These are phyloP conservation scores for Parapristionchus giblindavisi DNA, from an alignment of 2,888 invertebrate species.

Conservation along the genomic window DNA sequence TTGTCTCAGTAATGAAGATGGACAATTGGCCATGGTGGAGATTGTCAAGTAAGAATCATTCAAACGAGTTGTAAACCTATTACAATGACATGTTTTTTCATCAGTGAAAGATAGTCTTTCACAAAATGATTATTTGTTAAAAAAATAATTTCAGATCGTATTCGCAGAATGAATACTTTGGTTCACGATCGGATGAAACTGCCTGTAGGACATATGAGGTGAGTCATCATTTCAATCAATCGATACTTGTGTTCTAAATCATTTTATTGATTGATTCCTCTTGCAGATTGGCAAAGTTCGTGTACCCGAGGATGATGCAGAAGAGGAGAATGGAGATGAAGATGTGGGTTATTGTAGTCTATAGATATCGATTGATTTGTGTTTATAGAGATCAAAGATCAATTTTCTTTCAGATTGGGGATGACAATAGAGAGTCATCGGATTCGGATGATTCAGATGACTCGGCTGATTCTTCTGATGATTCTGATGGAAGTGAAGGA, in stretches of 20 bases:
- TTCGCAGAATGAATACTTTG: conserved; percentile 1
- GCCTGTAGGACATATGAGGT: conserved; percentile 29
- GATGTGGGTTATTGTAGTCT: conserved; percentile 70
- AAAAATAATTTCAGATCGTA: neutral
- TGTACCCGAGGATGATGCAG: conserved; percentile 73
- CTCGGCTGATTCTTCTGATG: neutral
- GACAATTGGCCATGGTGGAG: conserved; percentile 89
- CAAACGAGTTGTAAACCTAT: neutral
- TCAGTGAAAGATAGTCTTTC: neutral
- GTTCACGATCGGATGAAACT: conserved; percentile 6
- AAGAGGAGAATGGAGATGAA: conserved; percentile 87
- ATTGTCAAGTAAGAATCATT: conserved; percentile 49
- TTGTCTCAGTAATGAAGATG: conserved; percentile 83
- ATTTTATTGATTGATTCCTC: conserved; percentile 83
- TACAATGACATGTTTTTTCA: neutral
- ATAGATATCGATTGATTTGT: conserved; percentile 3
- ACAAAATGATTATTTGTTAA: neutral
- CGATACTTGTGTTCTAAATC: conserved; percentile 67
- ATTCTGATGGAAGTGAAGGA: neutral
- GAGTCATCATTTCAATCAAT: neutral
- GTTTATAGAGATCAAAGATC: no score
- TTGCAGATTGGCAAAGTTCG: conserved; percentile 85
- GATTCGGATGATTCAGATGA: neutral
- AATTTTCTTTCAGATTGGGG: no score
- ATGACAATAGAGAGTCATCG: no score